Evolutionary conservation across 2,888 invertebrate species (phyloP), one percentile per base, ranked within the genome.

Genomic region (Caenorhabditis auriculariae): DNA sequence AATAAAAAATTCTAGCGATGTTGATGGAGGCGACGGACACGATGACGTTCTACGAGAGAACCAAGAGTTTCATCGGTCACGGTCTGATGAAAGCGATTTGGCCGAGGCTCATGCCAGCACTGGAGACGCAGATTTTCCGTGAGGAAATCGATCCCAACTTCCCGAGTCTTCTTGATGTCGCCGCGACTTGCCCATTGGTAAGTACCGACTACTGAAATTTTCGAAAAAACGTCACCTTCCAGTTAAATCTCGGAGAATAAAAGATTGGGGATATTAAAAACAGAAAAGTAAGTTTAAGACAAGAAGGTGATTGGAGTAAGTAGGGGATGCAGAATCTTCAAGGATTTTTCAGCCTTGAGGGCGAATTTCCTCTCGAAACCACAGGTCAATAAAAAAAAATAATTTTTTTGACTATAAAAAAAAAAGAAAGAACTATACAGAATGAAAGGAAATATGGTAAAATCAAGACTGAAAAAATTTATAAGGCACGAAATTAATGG

Each of bases 11-110:
- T 68, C 58, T 60, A 54, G 70, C 69, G 1, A 53, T 69, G 29
- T 59, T 71, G 56, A 72, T 72, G 66, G 76, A 71, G 24, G 60
- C 66, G 15, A 59, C 59, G 2, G 74, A 73, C 53, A 53, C 60
- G 15, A 69, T 76, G 66, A 64, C 59, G 7, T 75, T 76, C 55
- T 41, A 57, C 38, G 66, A 67, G 27, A 46, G 76, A 54, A 42
- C 53, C 1, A 72, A 74, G 56, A 69, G 69, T 27, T 55, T 72
- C 27, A 49, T 75, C 41, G 76, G 76, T 2, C 74, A 76, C 27
- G 23, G 23, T 15, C 21, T 72, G 26, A 42, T 59, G 38, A 52
- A 47, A 17, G 1, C 56, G 19, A 19, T 62, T 15, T 62, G 49
- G 44, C 45, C 24, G 57, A 68, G 71, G 51, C 49, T 62, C 46